phyloP scores from a whole-genome alignment of 2,113 vertebrate genomes.

The Anas platyrhynchos region DNA sequence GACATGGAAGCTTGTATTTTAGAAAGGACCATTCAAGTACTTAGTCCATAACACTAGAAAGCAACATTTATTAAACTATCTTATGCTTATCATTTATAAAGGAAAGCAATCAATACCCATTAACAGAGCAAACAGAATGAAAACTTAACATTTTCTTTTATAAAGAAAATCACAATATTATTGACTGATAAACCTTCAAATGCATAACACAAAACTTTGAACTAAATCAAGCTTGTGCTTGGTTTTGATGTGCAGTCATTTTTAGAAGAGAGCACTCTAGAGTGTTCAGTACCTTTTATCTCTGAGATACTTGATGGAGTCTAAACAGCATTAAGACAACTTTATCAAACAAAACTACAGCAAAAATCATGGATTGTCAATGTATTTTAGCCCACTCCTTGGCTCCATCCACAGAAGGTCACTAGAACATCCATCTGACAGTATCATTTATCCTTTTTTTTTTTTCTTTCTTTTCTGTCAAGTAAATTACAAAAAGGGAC shows the following conservation, averaged over 20 bases:
- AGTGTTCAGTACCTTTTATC: constrained; percentile 78
- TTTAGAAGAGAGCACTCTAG: constrained; percentile 58
- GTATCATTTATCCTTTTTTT: background rate
- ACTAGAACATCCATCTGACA: constrained; percentile 25
- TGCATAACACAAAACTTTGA: constrained; percentile 70
- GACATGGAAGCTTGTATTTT: constrained; percentile 21
- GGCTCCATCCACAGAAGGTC: background rate
- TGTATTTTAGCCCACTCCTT: constrained; percentile 34
- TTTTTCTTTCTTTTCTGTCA: background rate
- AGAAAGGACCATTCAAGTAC: constrained; percentile 49
- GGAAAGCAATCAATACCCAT: constrained; percentile 87
- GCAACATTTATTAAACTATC: constrained; percentile 71
- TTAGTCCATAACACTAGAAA: constrained; percentile 54
- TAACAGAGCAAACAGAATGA: constrained; percentile 79
- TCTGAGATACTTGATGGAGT: constrained; percentile 75
- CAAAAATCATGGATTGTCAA: constrained; percentile 3
- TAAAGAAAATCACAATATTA: constrained; percentile 76
- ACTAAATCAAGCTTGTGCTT: constrained; percentile 58
- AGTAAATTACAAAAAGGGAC: background rate
- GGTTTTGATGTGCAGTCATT: constrained; percentile 71
- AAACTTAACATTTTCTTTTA: constrained; percentile 74
- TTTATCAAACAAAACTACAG: constrained; percentile 68
- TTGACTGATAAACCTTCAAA: constrained; percentile 78
- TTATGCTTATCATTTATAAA: constrained; percentile 69
- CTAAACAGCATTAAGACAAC: constrained; percentile 73